phyloP scores from a whole-genome alignment of 2,113 vertebrate genomes.

The Turdus rufiventris region DNA sequence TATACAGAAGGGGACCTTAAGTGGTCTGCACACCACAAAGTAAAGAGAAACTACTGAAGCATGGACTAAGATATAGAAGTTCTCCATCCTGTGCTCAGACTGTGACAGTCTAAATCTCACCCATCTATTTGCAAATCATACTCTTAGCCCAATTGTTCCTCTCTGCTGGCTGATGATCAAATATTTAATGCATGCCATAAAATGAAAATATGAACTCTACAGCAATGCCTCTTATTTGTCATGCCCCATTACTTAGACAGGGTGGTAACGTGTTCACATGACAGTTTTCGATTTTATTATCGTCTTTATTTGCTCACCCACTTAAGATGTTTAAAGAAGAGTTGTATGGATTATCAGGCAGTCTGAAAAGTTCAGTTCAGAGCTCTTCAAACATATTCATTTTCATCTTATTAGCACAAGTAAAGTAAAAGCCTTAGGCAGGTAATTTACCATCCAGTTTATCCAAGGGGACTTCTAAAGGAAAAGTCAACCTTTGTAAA shows the following conservation, averaged over 20 bases:
- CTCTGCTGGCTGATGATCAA: slow-evolving; percentile 14
- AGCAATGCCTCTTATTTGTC: slow-evolving; percentile 32
- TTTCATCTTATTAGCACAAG: slow-evolving; percentile 41
- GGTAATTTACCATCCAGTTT: slow-evolving; percentile 54
- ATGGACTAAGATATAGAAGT: background rate
- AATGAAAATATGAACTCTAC: slow-evolving; percentile 38
- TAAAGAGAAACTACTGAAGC: background rate
- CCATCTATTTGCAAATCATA: background rate
- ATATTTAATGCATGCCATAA: slow-evolving; percentile 47
- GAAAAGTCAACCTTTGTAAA: slow-evolving; percentile 38
- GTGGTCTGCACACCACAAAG: background rate
- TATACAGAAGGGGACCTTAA: background rate
- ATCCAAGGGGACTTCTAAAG: slow-evolving; percentile 51
- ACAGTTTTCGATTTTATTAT: slow-evolving; percentile 25
- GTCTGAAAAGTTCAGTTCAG: slow-evolving; percentile 22
- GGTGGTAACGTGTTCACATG: background rate
- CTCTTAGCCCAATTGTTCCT: background rate
- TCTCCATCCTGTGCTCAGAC: background rate
- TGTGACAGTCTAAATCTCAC: background rate
- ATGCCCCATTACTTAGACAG: slow-evolving; percentile 14
- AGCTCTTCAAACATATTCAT: slow-evolving; percentile 37
- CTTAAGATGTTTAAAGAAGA: slow-evolving; percentile 62
- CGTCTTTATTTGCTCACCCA: slow-evolving; percentile 37
- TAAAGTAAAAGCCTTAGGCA: slow-evolving; percentile 49
- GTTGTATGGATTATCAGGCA: slow-evolving; percentile 44